These are phyloP conservation scores for Tenebrosternarchus preto DNA, from an alignment of 2,113 vertebrate genomes.

Conservation along the genomic window DNA sequence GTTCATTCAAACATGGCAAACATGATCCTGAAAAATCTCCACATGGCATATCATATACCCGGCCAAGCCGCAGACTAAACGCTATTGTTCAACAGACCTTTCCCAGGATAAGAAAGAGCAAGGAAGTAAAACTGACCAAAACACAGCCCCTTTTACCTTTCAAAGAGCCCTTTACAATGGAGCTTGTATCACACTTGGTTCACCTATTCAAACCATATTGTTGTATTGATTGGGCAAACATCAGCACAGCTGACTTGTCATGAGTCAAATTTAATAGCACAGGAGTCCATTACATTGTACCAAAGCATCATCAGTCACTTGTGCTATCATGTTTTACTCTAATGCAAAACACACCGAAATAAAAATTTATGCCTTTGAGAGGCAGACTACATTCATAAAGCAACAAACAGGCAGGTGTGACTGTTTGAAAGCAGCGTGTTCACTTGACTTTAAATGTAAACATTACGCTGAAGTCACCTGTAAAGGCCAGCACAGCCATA, in stretches of 20 bases:
- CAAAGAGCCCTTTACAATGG: slow-evolving; percentile 10
- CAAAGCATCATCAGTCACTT: slow-evolving; percentile 36
- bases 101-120: slow-evolving; percentile 18
- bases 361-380: slow-evolving; percentile 46
- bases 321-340: slow-evolving; percentile 37
- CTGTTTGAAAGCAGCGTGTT: slow-evolving; percentile 36
- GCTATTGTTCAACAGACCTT: slow-evolving; percentile 19
- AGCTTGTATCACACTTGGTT: too few relatives aligned
- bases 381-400: slow-evolving; percentile 36
- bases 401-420: slow-evolving; percentile 53
- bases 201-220: too few relatives aligned
- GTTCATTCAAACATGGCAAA: slow-evolving; percentile 27
- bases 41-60: slow-evolving; percentile 27
- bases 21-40: slow-evolving; percentile 28
- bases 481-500: slow-evolving; percentile 32
- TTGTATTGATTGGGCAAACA: slow-evolving; percentile 52
- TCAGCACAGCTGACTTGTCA: slow-evolving; percentile 58
- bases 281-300: slow-evolving; percentile 51
- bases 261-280: slow-evolving; percentile 52
- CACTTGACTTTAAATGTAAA: slow-evolving; percentile 41
- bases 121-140: slow-evolving; percentile 33
- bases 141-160: slow-evolving; percentile 8
- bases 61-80: slow-evolving; percentile 11
- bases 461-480: slow-evolving; percentile 26
- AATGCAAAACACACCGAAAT: slow-evolving; percentile 40